phyloP scores from a whole-genome alignment of 2,888 invertebrate genomes.

The Polylopha cassiicola region DNA sequence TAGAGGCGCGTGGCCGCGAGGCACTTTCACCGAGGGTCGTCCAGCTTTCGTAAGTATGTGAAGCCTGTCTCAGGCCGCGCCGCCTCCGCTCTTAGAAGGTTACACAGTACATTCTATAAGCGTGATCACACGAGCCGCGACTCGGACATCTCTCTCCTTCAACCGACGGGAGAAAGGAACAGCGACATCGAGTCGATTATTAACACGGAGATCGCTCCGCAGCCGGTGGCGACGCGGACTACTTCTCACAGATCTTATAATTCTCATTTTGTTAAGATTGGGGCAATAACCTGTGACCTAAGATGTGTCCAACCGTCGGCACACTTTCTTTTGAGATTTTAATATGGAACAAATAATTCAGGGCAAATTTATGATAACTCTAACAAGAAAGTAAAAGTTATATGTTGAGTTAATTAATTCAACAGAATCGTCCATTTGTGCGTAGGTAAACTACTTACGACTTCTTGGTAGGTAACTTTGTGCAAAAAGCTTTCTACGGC shows the following conservation, averaged over 20 bases:
- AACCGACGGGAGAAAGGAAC: constrained; percentile 50
- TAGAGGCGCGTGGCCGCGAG: constrained; percentile 43
- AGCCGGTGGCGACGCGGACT: constrained; percentile 50
- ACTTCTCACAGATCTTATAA: constrained; percentile 59
- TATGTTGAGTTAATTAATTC: constrained; percentile 11
- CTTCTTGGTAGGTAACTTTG: constrained; percentile 28
- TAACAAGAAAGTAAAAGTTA: constrained; percentile 22
- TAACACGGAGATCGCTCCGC: constrained; percentile 35
- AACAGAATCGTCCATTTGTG: constrained; percentile 6
- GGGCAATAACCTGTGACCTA: constrained; percentile 50
- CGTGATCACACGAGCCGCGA: constrained; percentile 5
- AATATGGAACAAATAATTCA: constrained; percentile 10
- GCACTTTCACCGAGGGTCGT: constrained; percentile 70
- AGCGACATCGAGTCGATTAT: constrained; percentile 34
- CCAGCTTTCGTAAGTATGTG: constrained; percentile 54
- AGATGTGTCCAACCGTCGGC: constrained; percentile 14
- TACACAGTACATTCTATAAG: constrained; percentile 10
- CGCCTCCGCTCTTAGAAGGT: constrained; percentile 18
- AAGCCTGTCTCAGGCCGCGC: constrained; percentile 36
- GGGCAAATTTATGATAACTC: constrained; percentile 10
- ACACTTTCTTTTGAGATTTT: constrained; percentile 19
- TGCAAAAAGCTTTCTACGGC: constrained; percentile 42
- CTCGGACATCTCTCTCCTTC: constrained; percentile 43
- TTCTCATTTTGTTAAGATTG: constrained; percentile 43
- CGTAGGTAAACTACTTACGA: neutral